Percentiles rank a stretch among this genome's conserved stretches.
These are phyloP conservation scores for Sinocyclocheilus grahami DNA, from an alignment of 2,113 vertebrate genomes.

Conservation along the genomic window DNA sequence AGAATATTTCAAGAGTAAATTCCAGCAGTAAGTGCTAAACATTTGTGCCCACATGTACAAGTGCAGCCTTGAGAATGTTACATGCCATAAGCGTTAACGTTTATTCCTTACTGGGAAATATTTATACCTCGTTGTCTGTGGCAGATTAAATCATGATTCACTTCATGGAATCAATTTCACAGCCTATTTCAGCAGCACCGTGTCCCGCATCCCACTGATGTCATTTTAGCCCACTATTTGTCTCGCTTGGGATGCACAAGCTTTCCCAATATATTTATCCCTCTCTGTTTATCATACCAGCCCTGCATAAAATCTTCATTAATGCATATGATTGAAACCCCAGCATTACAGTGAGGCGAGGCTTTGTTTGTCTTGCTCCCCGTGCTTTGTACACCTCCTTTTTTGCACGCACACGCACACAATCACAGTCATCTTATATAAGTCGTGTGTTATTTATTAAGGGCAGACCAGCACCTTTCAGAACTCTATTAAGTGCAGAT, in stretches of 20 bases:
- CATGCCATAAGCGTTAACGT: slow-evolving; percentile 19
- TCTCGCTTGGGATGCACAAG: slow-evolving; percentile 63
- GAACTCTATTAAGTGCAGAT: slow-evolving; percentile 37
- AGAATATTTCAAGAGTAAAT: neutral
- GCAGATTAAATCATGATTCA: slow-evolving; percentile 77
- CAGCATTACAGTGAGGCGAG: slow-evolving; percentile 45
- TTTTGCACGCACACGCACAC: neutral
- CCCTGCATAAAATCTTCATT: slow-evolving; percentile 66
- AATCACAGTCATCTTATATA: neutral
- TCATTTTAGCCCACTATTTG: slow-evolving; percentile 72
- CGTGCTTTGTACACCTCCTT: slow-evolving; percentile 32
- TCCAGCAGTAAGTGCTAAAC: neutral
- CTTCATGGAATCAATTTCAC: slow-evolving; percentile 79
- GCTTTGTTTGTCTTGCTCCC: neutral
- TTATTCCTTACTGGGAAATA: slow-evolving; percentile 54
- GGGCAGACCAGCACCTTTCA: slow-evolving; percentile 12
- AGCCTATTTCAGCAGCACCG: slow-evolving; percentile 71
- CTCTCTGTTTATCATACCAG: slow-evolving; percentile 70
- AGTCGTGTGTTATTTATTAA: slow-evolving; percentile 23
- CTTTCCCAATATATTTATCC: slow-evolving; percentile 63
- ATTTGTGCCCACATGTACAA: neutral
- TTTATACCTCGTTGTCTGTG: slow-evolving; percentile 65
- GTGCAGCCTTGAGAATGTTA: slow-evolving; percentile 3
- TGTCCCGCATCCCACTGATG: slow-evolving; percentile 70
- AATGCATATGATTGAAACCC: slow-evolving; percentile 59